These are phyloP conservation scores for Podarcis cretensis DNA, from an alignment of 2,113 vertebrate genomes.

Conservation along the genomic window DNA sequence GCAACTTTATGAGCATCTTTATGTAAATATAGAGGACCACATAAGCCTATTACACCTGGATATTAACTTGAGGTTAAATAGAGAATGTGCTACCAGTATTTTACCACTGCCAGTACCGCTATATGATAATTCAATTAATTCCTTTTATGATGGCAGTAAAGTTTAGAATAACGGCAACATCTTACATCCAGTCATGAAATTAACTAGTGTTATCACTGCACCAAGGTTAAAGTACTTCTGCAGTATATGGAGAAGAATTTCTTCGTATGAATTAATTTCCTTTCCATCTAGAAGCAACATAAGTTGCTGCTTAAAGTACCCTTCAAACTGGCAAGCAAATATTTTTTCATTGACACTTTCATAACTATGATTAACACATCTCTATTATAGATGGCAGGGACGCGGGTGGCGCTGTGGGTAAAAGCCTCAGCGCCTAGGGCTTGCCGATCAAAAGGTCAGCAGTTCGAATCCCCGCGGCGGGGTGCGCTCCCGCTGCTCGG, in stretches of 20 bases:
- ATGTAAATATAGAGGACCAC: neutral
- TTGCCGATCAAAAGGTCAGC: too few species aligned
- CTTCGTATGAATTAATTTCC: neutral
- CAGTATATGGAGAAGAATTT: neutral
- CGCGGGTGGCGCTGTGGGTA: too few species aligned
- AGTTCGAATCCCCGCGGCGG: too few species aligned
- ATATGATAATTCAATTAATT: slow-evolving; percentile 4
- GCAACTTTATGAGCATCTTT: neutral
- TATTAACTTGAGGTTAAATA: neutral
- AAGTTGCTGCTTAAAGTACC: neutral
- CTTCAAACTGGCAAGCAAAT: neutral
- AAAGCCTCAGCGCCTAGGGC: too few species aligned
- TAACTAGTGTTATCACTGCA: neutral
- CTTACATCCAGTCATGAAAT: neutral
- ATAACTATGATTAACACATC: neutral
- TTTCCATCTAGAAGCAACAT: neutral
- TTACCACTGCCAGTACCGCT: neutral
- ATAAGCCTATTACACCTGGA: neutral
- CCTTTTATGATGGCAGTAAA: neutral
- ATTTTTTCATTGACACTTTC: neutral
- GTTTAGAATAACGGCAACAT: neutral
- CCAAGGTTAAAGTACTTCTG: slow-evolving; percentile 20
- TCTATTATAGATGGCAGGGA: too few species aligned
- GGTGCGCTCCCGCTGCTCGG: too few species aligned
- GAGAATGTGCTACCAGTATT: slow-evolving; percentile 2